A percentile compares a stretch with the other conserved stretches of the same genome.
phyloP scores from a whole-genome alignment of 2,113 vertebrate genomes.

The Oncorhynchus clarkii region DNA sequence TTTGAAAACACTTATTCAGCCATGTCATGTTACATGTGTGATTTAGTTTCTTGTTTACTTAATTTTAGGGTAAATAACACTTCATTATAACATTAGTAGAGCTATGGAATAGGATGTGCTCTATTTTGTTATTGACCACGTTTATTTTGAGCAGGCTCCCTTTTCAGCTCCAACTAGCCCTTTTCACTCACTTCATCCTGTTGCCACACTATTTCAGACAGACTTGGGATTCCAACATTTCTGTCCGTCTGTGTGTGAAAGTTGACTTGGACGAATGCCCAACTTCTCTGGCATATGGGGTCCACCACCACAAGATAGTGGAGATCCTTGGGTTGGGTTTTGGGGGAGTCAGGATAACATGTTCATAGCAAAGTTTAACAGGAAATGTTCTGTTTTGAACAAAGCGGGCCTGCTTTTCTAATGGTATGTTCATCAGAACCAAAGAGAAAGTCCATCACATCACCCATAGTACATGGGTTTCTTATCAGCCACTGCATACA shows the following conservation, averaged over 20 bases:
- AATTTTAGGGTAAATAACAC: conserved; percentile 23
- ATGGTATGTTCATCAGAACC: conserved; percentile 26
- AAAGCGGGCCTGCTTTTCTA: conserved; percentile 18
- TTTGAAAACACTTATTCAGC: too few relatives aligned
- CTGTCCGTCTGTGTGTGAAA: background rate
- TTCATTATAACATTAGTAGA: background rate
- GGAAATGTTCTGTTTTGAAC: conserved; percentile 27
- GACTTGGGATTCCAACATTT: background rate
- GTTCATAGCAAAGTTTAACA: conserved; percentile 40
- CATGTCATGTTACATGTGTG: background rate
- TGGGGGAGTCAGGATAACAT: conserved; percentile 18
- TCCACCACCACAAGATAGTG: background rate
- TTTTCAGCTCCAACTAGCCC: background rate
- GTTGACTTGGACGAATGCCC: background rate
- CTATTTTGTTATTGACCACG: background rate
- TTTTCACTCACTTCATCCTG: background rate
- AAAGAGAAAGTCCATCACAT: conserved; percentile 36
- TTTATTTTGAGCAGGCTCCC: background rate
- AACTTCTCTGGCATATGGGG: background rate
- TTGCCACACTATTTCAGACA: conserved; percentile 2
- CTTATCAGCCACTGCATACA: background rate
- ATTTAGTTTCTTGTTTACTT: background rate
- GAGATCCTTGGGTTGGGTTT: background rate
- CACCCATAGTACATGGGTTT: background rate
- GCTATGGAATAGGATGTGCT: background rate